Percentiles rank a stretch among this genome's conserved stretches.
These are phyloP conservation scores for Hydrotaea cyrtoneurina DNA, from an alignment of 2,888 invertebrate genomes.

Conservation along the genomic window DNA sequence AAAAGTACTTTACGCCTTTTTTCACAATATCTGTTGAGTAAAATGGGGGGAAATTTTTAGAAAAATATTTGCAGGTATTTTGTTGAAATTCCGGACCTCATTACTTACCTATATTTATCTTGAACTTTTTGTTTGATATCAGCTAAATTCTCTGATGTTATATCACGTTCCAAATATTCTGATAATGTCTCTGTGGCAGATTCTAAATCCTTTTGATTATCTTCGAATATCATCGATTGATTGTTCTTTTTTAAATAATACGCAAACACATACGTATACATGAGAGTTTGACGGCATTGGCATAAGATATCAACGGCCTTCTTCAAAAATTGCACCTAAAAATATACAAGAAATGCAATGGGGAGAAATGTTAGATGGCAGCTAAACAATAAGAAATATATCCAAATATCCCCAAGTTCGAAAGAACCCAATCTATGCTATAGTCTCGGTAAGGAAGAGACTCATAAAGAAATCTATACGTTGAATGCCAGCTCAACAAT, in stretches of 20 bases:
- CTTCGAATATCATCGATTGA: conserved; percentile 99
- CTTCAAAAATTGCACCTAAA: conserved; percentile 96
- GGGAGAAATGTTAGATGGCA: not conserved
- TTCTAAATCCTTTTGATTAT: conserved; percentile 98
- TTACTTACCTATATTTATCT: conserved; percentile 95
- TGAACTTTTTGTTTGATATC: conserved; percentile 99
- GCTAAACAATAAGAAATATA: no score
- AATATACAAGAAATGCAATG: no score
- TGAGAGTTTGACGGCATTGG: conserved; percentile 97
- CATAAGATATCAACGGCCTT: conserved; percentile 98
- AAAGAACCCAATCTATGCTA: no score
- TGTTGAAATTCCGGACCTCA: no score
- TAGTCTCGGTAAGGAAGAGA: no score
- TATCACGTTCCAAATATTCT: conserved; percentile 98
- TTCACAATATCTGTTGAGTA: conserved; percentile 93
- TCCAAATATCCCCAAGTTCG: no score
- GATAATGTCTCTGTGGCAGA: conserved; percentile 98
- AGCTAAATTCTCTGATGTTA: conserved; percentile 97
- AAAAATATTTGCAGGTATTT: no score
- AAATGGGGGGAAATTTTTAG: conserved; percentile 10
- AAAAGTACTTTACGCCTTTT: conserved; percentile 96
- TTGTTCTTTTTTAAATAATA: conserved; percentile 99
- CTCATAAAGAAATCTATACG: no score
- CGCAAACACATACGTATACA: conserved; percentile 99
- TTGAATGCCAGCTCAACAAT: no score